Conservation (phyloP, 1,140 invertebrate genomes). For the Bilobella aurantiaca region DNA sequence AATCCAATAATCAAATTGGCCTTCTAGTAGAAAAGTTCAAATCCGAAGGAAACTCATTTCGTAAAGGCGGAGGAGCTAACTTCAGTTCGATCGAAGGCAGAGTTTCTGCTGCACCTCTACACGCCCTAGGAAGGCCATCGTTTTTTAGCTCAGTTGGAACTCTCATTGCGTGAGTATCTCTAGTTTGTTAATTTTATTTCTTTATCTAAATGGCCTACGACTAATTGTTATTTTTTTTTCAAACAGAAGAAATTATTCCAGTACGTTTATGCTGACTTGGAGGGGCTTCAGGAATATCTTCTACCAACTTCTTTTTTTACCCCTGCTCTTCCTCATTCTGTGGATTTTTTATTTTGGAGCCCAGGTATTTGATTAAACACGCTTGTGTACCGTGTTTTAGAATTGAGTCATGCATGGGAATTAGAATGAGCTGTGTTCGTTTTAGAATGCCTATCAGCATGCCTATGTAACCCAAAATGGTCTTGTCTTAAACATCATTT, state of each 20-base stretch:
- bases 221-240: not conserved
- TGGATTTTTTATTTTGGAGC: constrained; percentile 69
- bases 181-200: too few relatives aligned
- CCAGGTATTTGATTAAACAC: constrained; percentile 43
- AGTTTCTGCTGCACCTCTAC: constrained; percentile 45
- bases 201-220: too few relatives aligned
- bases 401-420: too few relatives aligned
- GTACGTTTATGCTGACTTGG: constrained; percentile 63
- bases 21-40: constrained; percentile 84
- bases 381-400: not conserved
- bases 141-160: constrained; percentile 59
- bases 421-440: too few relatives aligned
- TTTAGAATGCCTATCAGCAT: constrained; percentile 46
- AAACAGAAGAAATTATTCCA: constrained; percentile 56
- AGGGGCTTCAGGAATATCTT: constrained; percentile 61
- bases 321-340: constrained; percentile 62
- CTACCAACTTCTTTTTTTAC: constrained; percentile 60
- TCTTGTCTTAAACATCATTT: constrained; percentile 68
- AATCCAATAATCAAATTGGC: constrained; percentile 84
- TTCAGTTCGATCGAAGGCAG: constrained; percentile 26
- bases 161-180: constrained; percentile 55
- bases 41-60: constrained; percentile 57
- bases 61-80: constrained; percentile 47
- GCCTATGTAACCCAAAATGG: constrained; percentile 66
- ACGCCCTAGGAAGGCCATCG: constrained; percentile 59